Percentiles rank a stretch among this genome's conserved stretches.
Evolutionary conservation across 2,888 invertebrate species (phyloP).

Genomic region (Ennomos erosarius): DNA sequence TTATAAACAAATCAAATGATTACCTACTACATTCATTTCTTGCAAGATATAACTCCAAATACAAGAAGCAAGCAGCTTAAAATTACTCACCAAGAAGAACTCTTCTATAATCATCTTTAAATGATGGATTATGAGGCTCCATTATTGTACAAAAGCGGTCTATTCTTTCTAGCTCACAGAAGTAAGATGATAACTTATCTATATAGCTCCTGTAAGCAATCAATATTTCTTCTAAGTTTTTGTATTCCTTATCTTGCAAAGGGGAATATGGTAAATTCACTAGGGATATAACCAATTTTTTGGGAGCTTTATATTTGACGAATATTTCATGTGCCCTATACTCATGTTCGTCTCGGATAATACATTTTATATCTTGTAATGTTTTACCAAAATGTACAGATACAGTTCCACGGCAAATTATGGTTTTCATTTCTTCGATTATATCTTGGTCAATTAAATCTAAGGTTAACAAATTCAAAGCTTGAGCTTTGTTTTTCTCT

Average conservation of each 20-base stretch:
- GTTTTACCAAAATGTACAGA: constrained; percentile 66
- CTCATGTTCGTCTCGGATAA: constrained; percentile 52
- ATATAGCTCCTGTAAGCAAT: constrained; percentile 52
- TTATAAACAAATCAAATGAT: no score
- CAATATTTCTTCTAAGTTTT: constrained; percentile 56
- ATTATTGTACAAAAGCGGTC: constrained; percentile 64
- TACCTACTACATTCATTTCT: no score
- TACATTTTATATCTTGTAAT: constrained; percentile 64
- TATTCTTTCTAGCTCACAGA: constrained; percentile 67
- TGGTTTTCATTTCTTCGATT: constrained; percentile 58
- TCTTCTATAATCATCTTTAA: constrained; percentile 71
- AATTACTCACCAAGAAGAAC: constrained; percentile 63
- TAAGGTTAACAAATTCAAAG: constrained; percentile 32
- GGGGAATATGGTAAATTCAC: constrained; percentile 60
- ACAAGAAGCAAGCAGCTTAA: not conserved
- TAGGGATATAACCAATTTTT: constrained; percentile 53
- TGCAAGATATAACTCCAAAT: no score
- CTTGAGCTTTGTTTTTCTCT: constrained; percentile 15
- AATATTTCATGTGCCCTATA: constrained; percentile 62
- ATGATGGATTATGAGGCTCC: constrained; percentile 67
- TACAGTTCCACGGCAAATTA: constrained; percentile 36
- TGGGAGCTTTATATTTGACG: constrained; percentile 56
- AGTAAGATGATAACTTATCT: constrained; percentile 58
- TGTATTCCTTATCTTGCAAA: constrained; percentile 60
- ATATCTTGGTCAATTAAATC: constrained; percentile 59